phyloP scores from a whole-genome alignment of 1,140 invertebrate species.

The Rhysida immarginata region DNA sequence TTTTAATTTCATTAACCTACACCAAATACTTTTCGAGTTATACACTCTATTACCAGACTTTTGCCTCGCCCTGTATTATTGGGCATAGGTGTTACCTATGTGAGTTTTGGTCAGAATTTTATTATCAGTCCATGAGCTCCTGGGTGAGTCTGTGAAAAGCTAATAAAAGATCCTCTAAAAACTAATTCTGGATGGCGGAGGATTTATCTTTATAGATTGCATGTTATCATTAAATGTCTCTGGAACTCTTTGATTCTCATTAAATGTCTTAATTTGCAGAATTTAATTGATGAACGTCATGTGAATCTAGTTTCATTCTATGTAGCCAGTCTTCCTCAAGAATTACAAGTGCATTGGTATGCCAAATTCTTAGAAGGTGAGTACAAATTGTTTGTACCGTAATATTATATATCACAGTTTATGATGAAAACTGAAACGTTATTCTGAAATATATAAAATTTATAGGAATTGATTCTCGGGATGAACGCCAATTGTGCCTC shows the following conservation, averaged over 20 bases:
- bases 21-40: no score
- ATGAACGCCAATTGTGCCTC: constrained; percentile 34
- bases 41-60: no score
- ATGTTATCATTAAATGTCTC: no score
- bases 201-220: no score
- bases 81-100: no score
- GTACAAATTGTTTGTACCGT: no score
- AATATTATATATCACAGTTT: not conserved
- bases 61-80: no score
- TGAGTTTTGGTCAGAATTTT: no score
- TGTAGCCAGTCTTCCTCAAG: constrained; percentile 50
- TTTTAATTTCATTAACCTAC: no score
- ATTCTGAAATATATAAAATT: not conserved
- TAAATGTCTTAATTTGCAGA: constrained; percentile 33
- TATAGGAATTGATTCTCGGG: constrained; percentile 10
- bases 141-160: no score
- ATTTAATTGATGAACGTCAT: constrained; percentile 53
- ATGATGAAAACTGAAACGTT: not conserved
- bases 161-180: not conserved
- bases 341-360: constrained; percentile 57
- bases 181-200: no score
- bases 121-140: no score
- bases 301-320: constrained; percentile 71
- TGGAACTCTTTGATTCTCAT: constrained; percentile 11
- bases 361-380: constrained; percentile 54